Conservation (phyloP, 2,888 invertebrate genomes). For the Platerodrilus igneus region DNA sequence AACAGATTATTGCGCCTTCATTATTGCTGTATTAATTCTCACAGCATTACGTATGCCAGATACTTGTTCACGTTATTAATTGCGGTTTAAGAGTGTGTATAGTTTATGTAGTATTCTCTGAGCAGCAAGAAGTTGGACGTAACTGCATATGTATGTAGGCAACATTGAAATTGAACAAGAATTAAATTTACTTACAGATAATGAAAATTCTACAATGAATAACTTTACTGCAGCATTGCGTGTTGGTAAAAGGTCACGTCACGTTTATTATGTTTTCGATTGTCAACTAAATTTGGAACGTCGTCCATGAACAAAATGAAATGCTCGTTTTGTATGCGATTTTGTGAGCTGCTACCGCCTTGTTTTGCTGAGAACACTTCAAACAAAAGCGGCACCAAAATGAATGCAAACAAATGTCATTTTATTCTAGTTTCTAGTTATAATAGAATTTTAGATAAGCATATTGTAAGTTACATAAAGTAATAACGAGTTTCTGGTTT, state of each 20-base stretch:
- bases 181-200: constrained; percentile 21
- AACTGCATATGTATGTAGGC: constrained; percentile 1
- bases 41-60: no score
- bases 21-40: constrained; percentile 21
- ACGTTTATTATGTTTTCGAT: constrained; percentile 24
- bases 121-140: neutral
- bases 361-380: no score
- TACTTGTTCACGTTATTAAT: no score
- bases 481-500: no score
- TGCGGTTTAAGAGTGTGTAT: neutral
- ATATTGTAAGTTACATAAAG: no score
- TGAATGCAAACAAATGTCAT: no score
- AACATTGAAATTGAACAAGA: constrained; percentile 15
- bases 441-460: no score
- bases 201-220: constrained; percentile 20
- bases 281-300: constrained; percentile 25
- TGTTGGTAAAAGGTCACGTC: constrained; percentile 25
- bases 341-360: no score
- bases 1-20: constrained; percentile 17
- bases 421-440: no score
- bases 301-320: no score
- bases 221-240: constrained; percentile 24
- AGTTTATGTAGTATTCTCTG: neutral
- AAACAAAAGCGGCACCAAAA: no score
- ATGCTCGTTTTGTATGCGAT: no score